phyloP scores from a whole-genome alignment of 2,888 invertebrate species.

The Nebria brevicollis region DNA sequence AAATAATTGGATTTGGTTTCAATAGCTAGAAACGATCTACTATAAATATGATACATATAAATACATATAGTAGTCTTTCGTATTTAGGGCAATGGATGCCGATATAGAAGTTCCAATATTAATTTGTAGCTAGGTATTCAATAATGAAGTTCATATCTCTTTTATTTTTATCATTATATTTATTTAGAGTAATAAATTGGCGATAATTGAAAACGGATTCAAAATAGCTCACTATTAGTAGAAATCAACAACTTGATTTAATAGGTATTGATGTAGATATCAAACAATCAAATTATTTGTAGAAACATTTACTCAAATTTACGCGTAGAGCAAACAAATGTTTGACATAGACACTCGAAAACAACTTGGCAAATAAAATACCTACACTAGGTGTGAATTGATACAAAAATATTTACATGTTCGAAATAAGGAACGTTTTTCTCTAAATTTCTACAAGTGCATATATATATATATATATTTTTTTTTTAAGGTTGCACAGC shows the following conservation, averaged over 20 bases:
- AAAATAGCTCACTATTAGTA: too few species aligned
- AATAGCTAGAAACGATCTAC: neutral
- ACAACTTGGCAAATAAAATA: conserved; percentile 25
- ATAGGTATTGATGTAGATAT: too few species aligned
- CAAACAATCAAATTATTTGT: neutral
- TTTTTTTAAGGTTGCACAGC: conserved; percentile 28
- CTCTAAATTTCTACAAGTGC: conserved; percentile 10
- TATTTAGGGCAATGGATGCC: neutral
- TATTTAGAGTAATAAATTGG: too few species aligned
- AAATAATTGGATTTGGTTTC: neutral
- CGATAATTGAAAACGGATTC: too few species aligned
- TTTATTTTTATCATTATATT: neutral
- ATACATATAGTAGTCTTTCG: neutral
- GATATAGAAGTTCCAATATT: neutral
- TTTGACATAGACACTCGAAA: neutral
- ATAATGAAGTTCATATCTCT: neutral
- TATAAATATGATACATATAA: neutral
- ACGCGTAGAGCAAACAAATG: neutral
- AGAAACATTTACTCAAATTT: neutral
- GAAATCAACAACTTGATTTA: too few species aligned
- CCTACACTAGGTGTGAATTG: conserved; percentile 33
- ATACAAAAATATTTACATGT: conserved; percentile 38
- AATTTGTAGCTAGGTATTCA: neutral
- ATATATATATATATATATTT: conserved; percentile 6
- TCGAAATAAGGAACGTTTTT: neutral